Percentiles rank a stretch among this genome's conserved stretches.
These are phyloP conservation scores for Drosophila mulleri DNA, from an alignment of 2,888 invertebrate species.

Conservation along the genomic window DNA sequence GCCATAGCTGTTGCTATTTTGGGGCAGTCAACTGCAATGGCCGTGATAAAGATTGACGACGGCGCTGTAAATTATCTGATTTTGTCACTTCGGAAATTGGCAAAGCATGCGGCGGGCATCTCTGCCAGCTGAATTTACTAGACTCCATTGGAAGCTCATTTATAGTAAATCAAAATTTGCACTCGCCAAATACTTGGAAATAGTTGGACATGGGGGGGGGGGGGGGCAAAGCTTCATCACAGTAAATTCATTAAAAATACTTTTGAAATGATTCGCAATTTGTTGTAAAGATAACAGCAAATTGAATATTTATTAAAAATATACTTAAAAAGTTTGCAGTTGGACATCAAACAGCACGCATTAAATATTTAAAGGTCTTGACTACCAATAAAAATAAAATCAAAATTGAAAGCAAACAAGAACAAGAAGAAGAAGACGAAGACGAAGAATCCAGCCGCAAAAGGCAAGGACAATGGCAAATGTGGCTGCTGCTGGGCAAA, in stretches of 20 bases:
- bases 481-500: constrained; percentile 20
- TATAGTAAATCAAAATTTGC: constrained; percentile 6
- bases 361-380: constrained; percentile 72
- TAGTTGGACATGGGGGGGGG: background rate
- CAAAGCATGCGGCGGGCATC: constrained; percentile 60
- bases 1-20: constrained; percentile 42
- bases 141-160: constrained; percentile 3
- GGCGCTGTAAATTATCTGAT: constrained; percentile 83
- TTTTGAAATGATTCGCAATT: background rate
- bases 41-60: constrained; percentile 82
- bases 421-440: background rate
- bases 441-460: constrained; percentile 32
- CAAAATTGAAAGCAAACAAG: background rate
- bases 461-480: constrained; percentile 57
- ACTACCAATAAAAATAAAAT: constrained; percentile 54
- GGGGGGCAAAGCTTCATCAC: background rate
- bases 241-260: background rate
- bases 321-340: background rate
- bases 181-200: background rate
- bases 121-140: constrained; percentile 26
- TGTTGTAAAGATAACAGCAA: background rate
- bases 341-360: background rate
- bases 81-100: constrained; percentile 84
- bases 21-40: constrained; percentile 68
- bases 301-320: constrained; percentile 3